Percentiles rank a stretch among this genome's conserved stretches.
phyloP scores from a whole-genome alignment of 1,140 invertebrate species.

The Bombus terrestris region DNA sequence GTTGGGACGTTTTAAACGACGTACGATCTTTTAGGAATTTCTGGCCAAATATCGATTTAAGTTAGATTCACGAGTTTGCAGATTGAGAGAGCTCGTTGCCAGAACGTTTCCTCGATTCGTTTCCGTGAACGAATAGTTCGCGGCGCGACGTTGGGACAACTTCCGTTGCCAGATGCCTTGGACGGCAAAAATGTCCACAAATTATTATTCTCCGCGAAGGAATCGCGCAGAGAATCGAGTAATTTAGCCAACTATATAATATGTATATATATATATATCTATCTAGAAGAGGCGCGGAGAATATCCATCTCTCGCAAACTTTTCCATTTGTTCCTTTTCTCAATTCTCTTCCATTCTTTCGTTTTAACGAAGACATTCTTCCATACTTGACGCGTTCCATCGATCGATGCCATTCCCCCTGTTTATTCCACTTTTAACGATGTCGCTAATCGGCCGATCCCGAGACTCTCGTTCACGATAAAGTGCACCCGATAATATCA shows the following conservation, averaged over 20 bases:
- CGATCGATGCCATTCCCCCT: background rate
- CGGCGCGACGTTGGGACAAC: background rate
- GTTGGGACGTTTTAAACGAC: background rate
- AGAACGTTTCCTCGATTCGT: conserved; percentile 7
- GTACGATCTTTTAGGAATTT: background rate
- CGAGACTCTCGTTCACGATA: background rate
- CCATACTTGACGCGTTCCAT: background rate
- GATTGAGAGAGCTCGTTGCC: conserved; percentile 5
- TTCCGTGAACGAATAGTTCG: conserved; percentile 5
- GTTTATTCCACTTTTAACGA: conserved; percentile 8
- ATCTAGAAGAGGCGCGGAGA: background rate
- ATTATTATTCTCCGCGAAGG: background rate
- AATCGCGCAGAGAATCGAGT: background rate
- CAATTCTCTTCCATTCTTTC: background rate
- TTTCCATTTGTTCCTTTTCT: background rate
- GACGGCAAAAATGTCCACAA: background rate
- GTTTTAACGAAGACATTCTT: background rate
- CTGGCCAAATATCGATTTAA: conserved; percentile 3
- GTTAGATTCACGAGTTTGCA: background rate
- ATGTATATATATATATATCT: too few relatives aligned
- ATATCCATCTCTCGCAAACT: background rate
- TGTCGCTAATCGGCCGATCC: background rate
- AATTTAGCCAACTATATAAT: background rate
- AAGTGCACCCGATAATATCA: conserved; percentile 30
- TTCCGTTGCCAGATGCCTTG: conserved; percentile 4